Conservation (phyloP, 23 tunicate genomes). For the Halocynthia roretzi region DNA sequence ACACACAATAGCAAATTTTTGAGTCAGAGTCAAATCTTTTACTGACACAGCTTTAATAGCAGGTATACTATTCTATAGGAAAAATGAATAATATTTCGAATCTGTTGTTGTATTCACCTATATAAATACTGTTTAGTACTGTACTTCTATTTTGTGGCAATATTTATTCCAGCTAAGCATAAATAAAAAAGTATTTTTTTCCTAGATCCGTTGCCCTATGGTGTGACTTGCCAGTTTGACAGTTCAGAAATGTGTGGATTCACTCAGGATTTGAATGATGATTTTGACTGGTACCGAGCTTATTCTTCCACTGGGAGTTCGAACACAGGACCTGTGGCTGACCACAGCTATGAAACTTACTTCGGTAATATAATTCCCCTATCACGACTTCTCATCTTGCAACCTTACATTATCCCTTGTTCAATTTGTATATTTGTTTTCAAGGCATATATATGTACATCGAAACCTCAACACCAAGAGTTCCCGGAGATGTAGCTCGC, state of each 20-base stretch:
- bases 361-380: constrained; percentile 31
- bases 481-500: constrained; percentile 34
- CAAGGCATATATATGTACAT: constrained; percentile 39
- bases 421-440: background rate
- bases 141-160: too few relatives aligned
- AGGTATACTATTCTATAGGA: background rate
- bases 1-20: background rate
- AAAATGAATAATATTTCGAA: background rate
- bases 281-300: constrained; percentile 51
- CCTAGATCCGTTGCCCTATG: constrained; percentile 29
- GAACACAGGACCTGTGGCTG: constrained; percentile 39
- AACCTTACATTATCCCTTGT: background rate
- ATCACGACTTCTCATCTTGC: background rate
- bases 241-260: constrained; percentile 54
- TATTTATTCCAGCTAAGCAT: too few relatives aligned
- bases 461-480: constrained; percentile 16
- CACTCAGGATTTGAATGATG: constrained; percentile 54
- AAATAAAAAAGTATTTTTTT: background rate
- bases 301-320: constrained; percentile 16
- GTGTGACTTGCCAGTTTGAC: constrained; percentile 43
- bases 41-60: background rate
- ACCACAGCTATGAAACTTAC: constrained; percentile 34
- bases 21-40: background rate
- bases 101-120: too few relatives aligned
- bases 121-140: too few relatives aligned